phyloP scores from a whole-genome alignment of 2,113 vertebrate species.

The Apus apus region DNA sequence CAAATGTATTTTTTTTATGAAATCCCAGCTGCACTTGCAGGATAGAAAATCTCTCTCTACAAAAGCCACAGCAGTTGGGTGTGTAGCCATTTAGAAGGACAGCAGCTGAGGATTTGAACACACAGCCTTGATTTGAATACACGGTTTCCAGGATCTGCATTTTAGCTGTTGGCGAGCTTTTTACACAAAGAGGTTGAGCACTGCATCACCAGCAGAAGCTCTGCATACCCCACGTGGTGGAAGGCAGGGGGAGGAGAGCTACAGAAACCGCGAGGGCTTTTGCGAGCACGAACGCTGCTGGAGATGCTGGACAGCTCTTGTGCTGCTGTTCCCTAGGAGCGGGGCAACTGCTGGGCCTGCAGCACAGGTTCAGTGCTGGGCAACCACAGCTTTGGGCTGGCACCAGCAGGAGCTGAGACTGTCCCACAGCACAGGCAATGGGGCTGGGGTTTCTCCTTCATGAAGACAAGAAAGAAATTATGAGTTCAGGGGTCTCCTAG shows the following conservation, averaged over 20 bases:
- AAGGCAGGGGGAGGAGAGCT: not conserved
- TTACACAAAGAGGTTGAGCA: not conserved
- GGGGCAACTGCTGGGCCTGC: not conserved
- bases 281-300: not conserved
- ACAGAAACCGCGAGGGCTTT: not conserved
- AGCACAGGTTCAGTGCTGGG: rapidly evolving
- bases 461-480: not conserved
- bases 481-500: not conserved
- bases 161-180: not conserved
- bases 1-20: not conserved
- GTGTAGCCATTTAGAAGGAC: not conserved
- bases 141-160: not conserved
- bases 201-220: not conserved
- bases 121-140: not conserved
- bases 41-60: not conserved
- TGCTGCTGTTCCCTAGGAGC: rapidly evolving
- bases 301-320: not conserved
- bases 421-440: rapidly evolving
- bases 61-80: not conserved
- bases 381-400: not conserved
- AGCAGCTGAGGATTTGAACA: not conserved
- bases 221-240: not conserved
- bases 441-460: not conserved
- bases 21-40: not conserved
- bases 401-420: not conserved